Percentiles rank a stretch among this genome's conserved stretches.
Conservation (phyloP, 1,140 invertebrate species). For the Diabrotica virgifera region DNA sequence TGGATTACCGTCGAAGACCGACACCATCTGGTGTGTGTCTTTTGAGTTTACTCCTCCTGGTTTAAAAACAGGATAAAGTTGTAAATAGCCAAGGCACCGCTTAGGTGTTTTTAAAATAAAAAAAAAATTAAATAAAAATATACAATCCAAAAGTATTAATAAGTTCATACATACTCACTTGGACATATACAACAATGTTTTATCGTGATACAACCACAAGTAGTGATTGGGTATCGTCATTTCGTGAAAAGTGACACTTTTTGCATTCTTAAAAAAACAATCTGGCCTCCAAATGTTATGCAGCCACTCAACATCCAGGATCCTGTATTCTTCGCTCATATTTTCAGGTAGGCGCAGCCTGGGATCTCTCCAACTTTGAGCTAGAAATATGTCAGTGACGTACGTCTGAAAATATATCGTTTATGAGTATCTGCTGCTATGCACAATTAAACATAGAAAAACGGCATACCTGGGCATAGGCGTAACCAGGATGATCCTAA, state of each 20-base stretch:
- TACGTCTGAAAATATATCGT: constrained; percentile 66
- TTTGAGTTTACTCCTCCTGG: no score
- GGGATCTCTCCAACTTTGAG: constrained; percentile 88
- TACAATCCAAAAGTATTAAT: no score
- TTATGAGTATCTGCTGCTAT: no score
- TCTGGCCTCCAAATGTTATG: constrained; percentile 89
- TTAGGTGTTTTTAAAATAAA: no score
- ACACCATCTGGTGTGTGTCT: no score
- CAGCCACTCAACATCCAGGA: constrained; percentile 86
- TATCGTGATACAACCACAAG: constrained; percentile 86
- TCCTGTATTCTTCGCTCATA: constrained; percentile 89
- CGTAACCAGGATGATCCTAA: no score
- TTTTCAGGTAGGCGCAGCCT: constrained; percentile 81
- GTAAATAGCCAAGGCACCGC: no score
- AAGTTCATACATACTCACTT: constrained; percentile 60
- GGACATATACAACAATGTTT: constrained; percentile 86
- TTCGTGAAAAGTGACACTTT: constrained; percentile 89
- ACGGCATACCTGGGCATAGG: no score
- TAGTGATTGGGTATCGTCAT: constrained; percentile 95
- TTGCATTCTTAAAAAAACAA: constrained; percentile 91
- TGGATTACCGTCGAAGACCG: no score
- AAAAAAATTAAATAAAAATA: no score
- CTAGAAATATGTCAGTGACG: constrained; percentile 87
- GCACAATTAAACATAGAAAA: no score
- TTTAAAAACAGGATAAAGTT: no score